Evolutionary conservation across 2,888 invertebrate genomes (phyloP).

Genomic region (Stramonita haemastoma): DNA sequence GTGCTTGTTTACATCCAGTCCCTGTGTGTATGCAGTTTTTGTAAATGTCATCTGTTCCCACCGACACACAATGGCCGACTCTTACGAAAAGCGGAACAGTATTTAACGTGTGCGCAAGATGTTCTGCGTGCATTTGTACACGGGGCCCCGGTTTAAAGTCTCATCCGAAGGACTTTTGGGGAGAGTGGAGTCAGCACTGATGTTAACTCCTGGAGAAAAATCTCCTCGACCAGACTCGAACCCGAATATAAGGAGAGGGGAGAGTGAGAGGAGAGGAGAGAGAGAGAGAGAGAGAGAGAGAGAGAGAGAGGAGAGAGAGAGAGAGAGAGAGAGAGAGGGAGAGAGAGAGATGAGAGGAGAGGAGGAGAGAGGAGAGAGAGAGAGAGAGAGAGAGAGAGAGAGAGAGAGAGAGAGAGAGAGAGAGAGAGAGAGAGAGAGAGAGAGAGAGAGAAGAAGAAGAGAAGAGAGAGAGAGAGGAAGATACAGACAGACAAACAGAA

Average conservation of each 20-base stretch:
- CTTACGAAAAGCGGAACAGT: too few relatives aligned
- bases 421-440: background rate
- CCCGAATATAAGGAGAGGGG: background rate
- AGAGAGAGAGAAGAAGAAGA: background rate
- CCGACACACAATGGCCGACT: too few relatives aligned
- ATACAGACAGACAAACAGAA: background rate
- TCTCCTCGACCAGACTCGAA: too few relatives aligned
- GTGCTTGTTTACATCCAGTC: too few relatives aligned
- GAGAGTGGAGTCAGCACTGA: too few relatives aligned
- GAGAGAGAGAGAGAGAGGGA: background rate
- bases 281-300: slow-evolving; percentile 4
- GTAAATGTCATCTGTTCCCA: too few relatives aligned
- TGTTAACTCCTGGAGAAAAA: too few relatives aligned
- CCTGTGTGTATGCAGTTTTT: too few relatives aligned
- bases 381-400: background rate
- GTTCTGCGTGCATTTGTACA: too few relatives aligned
- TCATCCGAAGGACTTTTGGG: too few relatives aligned
- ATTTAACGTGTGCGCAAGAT: too few relatives aligned
- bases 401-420: background rate
- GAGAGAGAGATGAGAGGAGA: background rate
- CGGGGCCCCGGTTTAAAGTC: too few relatives aligned
- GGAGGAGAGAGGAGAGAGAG: background rate
- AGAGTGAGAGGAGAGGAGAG: background rate
- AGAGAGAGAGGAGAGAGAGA: background rate
- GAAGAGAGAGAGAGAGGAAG: background rate